Evolutionary conservation across 2,113 vertebrate species (phyloP), one percentile per base, ranked within the genome.

Genomic region (Toxotes chatareus): DNA sequence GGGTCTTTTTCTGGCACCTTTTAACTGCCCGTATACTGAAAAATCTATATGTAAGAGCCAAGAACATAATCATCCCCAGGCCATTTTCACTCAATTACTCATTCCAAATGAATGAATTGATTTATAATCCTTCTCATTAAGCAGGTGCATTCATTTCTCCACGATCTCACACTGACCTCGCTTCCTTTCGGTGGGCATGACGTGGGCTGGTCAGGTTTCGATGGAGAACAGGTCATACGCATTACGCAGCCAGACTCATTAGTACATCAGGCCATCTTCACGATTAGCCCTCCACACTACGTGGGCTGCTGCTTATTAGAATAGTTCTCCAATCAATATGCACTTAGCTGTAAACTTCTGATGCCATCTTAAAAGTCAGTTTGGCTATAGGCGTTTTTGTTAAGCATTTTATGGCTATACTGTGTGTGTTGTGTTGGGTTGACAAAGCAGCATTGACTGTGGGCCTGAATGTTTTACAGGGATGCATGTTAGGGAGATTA

Each of bases 241-340:
- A 65, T 49, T 57, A 55, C 85, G 76, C 83, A 83, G 66, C 27
- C 23, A 44, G 27, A 64, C 85, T 92, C 91, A 93, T 93, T 92
- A 85, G 90, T 67, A 27, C 74, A 5, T 76, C 46, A 53, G 55
- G 76, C 76, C 68, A 38, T 87, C 51, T 74, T 85, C 34, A 16
- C 47, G 49, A 73, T 87, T 59, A 53, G 65, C 51, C 0, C 63
- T 70, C 31, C 27, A 36, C 62, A 16, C 53, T 23, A 85, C 76
- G 87, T 93, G 83, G 89, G 92, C 87, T 82, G 89, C 71, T 38
- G 69, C 83, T 88, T 65, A 78, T 89, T 86, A 77, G 78, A 40
- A 89, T 65, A 83, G 67, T 82, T 85, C 42, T 76, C 65, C 51
- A 12, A 88, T 94, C 91, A 27, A 91, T 89, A 51, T 5, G 0